A percentile compares a stretch with the other conserved stretches of the same genome.
phyloP scores from a whole-genome alignment of 2,888 invertebrate species.

The Dynastes grantii region DNA sequence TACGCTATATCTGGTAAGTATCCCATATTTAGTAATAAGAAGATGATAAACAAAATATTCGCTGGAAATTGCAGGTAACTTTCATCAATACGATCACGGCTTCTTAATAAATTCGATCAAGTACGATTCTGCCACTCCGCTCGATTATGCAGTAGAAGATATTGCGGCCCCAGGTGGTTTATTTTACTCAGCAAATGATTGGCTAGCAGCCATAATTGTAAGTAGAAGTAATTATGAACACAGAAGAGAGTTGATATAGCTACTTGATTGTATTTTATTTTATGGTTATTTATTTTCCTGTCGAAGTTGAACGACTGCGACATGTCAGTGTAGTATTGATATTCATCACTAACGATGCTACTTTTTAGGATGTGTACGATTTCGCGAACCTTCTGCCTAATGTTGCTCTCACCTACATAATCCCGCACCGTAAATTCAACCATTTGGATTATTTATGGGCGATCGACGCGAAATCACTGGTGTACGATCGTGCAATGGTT shows the following conservation, averaged over 20 bases:
- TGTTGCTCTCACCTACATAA: conserved; percentile 72
- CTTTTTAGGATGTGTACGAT: conserved; percentile 73
- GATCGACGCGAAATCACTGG: conserved; percentile 73
- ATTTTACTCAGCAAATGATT: conserved; percentile 70
- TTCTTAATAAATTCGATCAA: conserved; percentile 30
- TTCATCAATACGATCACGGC: neutral
- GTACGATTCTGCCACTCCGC: conserved; percentile 64
- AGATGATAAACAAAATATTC: neutral
- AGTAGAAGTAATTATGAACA: too few species aligned
- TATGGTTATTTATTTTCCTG: too few species aligned
- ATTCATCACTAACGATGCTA: too few species aligned
- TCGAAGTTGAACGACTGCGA: too few species aligned
- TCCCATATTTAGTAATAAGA: neutral
- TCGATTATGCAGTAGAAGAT: conserved; percentile 65
- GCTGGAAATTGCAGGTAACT: neutral
- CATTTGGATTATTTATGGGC: conserved; percentile 82
- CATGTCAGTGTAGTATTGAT: too few species aligned
- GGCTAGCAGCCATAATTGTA: conserved; percentile 63
- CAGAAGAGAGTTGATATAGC: too few species aligned
- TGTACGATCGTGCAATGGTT: conserved; percentile 70
- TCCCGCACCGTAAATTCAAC: conserved; percentile 74
- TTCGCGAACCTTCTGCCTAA: conserved; percentile 73
- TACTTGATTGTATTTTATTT: too few species aligned
- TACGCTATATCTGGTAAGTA: conserved; percentile 60
- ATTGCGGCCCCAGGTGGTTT: conserved; percentile 67